phyloP scores from a whole-genome alignment of 2,797 vertebrate genomes.

The Gymnothorax reevesii region DNA sequence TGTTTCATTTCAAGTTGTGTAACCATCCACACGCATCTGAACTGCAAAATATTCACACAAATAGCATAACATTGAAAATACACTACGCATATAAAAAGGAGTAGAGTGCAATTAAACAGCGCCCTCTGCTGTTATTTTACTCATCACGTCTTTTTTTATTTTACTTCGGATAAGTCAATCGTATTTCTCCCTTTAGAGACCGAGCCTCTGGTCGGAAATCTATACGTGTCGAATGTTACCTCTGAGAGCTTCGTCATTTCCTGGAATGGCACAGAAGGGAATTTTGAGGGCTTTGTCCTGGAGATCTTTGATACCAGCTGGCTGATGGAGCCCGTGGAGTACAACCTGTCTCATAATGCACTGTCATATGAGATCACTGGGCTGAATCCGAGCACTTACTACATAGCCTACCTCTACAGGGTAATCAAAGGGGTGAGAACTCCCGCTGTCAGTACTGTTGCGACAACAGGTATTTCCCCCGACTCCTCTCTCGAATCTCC shows the following conservation, averaged over 20 bases:
- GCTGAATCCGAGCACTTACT: conserved; percentile 88
- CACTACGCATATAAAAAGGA: not conserved
- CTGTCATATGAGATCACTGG: conserved; percentile 79
- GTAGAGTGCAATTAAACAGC: not conserved
- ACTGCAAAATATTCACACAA: no score
- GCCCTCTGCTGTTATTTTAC: not conserved
- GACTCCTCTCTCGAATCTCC: conserved; percentile 9
- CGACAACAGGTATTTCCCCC: conserved; percentile 85
- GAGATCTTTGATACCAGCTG: conserved; percentile 97
- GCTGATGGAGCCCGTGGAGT: conserved; percentile 82
- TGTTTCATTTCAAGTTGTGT: no score
- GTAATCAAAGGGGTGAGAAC: conserved; percentile 76
- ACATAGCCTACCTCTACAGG: conserved; percentile 92
- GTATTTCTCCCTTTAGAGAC: conserved; percentile 78
- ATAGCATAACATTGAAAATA: no score
- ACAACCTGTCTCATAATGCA: conserved; percentile 78
- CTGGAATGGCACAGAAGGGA: conserved; percentile 80
- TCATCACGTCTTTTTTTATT: not conserved
- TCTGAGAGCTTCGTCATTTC: conserved; percentile 87
- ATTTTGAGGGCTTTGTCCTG: conserved; percentile 86
- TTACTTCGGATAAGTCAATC: conserved; percentile 51
- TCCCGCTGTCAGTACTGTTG: conserved; percentile 81
- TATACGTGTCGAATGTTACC: conserved; percentile 83
- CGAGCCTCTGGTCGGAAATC: conserved; percentile 78
- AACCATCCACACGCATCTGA: no score